Percentiles rank a stretch among this genome's conserved stretches.
Conservation (phyloP, 2,888 invertebrate genomes). For the Rhagonycha lutea region DNA sequence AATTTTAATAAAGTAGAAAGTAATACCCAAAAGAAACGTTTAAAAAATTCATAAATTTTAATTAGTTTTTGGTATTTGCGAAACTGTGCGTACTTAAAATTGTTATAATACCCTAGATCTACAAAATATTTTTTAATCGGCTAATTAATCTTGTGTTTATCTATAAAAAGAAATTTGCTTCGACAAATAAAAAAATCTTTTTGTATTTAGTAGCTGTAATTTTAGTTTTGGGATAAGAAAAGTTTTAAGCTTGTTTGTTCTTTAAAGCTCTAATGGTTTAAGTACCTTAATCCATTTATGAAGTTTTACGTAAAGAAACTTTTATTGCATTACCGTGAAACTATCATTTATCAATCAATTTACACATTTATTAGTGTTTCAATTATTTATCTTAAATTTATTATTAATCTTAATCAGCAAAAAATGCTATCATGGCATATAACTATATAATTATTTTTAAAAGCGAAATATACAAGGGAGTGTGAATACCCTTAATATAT, state of each 20-base stretch:
- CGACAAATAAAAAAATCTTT: not conserved
- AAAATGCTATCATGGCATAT: not conserved
- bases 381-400: slow-evolving; percentile 36
- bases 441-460: not conserved
- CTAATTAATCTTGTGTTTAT: not conserved
- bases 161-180: not conserved
- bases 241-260: slow-evolving; percentile 11
- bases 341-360: slow-evolving; percentile 34
- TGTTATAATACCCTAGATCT: not conserved
- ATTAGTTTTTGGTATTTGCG: not conserved
- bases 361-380: slow-evolving; percentile 29
- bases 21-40: not conserved
- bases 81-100: not conserved
- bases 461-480: too few relatives aligned
- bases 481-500: too few relatives aligned
- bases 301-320: slow-evolving; percentile 24
- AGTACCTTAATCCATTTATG: slow-evolving; percentile 30
- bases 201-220: not conserved
- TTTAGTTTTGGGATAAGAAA: not conserved
- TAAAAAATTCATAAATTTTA: not conserved
- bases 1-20: not conserved
- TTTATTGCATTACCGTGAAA: slow-evolving; percentile 28
- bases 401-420: slow-evolving; percentile 15
- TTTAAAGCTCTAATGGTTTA: slow-evolving; percentile 22
- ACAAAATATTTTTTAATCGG: not conserved